phyloP scores from a whole-genome alignment of 64 coral and sea anemone genomes.

The Platygyra sinensis region DNA sequence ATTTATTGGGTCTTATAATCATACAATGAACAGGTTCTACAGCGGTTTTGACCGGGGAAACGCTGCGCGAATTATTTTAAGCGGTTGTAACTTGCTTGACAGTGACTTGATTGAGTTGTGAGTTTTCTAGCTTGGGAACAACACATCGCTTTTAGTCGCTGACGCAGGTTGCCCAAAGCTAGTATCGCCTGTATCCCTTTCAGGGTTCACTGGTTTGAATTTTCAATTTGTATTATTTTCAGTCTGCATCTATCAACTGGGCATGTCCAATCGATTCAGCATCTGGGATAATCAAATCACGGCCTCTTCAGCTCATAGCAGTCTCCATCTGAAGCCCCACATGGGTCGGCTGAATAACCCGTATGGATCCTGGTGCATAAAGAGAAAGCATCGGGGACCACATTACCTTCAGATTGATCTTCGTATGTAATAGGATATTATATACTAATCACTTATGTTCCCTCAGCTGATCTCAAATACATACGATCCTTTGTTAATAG shows the following conservation, averaged over 20 bases:
- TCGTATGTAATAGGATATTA: slow-evolving; percentile 5
- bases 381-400: slow-evolving; percentile 24
- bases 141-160: no score
- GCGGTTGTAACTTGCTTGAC: no score
- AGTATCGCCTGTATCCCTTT: not conserved
- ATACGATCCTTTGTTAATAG: no score
- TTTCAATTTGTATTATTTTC: not conserved
- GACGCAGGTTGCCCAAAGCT: not conserved
- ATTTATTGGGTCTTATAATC: no score
- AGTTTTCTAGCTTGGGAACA: no score
- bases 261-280: slow-evolving; percentile 56
- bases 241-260: slow-evolving; percentile 89
- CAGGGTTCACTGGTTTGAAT: not conserved
- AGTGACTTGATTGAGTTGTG: no score
- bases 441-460: not conserved
- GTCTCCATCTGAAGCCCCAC: slow-evolving; percentile 52
- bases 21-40: no score
- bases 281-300: slow-evolving; percentile 86
- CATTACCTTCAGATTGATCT: slow-evolving; percentile 77
- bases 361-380: slow-evolving; percentile 73
- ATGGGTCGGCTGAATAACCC: slow-evolving; percentile 66
- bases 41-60: no score
- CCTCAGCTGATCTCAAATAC: no score
- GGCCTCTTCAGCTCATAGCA: slow-evolving; percentile 72
- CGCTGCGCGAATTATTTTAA: no score